Base-by-base conservation (phyloP, 2,888 invertebrate genomes). In the Apamea epomidion region DNA sequence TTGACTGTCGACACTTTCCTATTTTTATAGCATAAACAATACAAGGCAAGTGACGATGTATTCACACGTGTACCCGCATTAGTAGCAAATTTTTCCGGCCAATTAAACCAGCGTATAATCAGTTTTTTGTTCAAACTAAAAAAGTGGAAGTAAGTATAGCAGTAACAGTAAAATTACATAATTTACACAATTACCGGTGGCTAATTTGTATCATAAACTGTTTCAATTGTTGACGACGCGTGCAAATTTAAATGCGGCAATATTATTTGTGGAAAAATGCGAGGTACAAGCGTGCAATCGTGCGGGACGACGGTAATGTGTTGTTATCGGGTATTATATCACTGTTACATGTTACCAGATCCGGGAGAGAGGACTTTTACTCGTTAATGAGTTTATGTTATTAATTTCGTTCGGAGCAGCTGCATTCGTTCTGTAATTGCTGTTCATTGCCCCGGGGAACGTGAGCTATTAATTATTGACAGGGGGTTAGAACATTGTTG, bases 311-410 rank as follows among this genome's bases (percentile, higher is more conserved):
- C 79, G 87, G 81, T 76, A 75, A 78, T 88, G 79, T 88, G 87
- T 91, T 83, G 86, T 84, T 90, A 89, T 84, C 79, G 68, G 79
- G 86, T 86, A 88, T 90, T 90, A 90, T 89, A 85, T 86, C 89
- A 89, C 80, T 83, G 83, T 90, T 89, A 89, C 88, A 87, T 80
- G 64, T 81, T 68, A 54, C 72, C 76, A 89, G 91, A 91, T 92
- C 92, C 93, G 92, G 92, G 92, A 89, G 89, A 92, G 84, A 81
- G 90, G 90, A 71, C 78, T 82, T 86, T 82, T 85, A 87, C 84
- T 76, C 32, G 72, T 74, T 86, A 85, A 84, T 83, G 74, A 86
- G 74, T 84, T 82, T 65, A 62, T 79, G 70, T 75, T 78, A 76
- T 80, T 78, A 83, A 81, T 81, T 81, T 73, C 45, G 29, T 85